Evolutionary conservation across 2,797 vertebrate genomes (phyloP), one percentile per base, ranked within the genome.

Genomic region (Siniperca scherzeri): DNA sequence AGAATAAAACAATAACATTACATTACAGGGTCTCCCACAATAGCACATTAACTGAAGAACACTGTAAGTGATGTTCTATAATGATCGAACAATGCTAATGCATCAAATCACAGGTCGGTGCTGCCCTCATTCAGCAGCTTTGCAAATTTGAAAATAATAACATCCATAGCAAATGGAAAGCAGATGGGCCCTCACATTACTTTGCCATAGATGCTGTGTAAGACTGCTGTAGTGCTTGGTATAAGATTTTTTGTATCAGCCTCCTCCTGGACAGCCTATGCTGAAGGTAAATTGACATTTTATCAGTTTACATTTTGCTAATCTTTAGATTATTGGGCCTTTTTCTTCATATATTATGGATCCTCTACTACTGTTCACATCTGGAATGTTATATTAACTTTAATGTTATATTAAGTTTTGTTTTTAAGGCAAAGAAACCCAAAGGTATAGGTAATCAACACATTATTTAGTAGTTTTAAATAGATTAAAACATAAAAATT

Each of bases 181-280:
- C 81, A 81, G 68, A 76, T 83, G 72, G 53, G 59, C 22, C 56
- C 36, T 83, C 46, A 66, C 61, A 70, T 81, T 72, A 79, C 59
- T 56, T 46, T 16, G 53, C 30, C 30, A 50, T 38, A 61, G 50
- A 36, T 55, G 36, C 40, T 55, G 59, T 22, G 30, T 50, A 66
- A 78, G 21, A 70, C 42, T 1, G 0, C 55, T 57, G n/a, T 8
- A 53, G 21, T 53, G 16, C 33, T 33, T 76, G 9, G 19, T 57
- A 11, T 67, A 2, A 42, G 25, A 7, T 12, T 44, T 9, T 22
- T 30, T 52, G n/a, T 33, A 61, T 46, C 17, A 27, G 3, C 11
- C 7, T 8, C 19, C 2, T 55, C 17, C 38, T 55, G 44, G 42
- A 30, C 3, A 50, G 4, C 12, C 10, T 11, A 9, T 59, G 30